Base-by-base conservation (phyloP, 1,140 invertebrate genomes). In the Eumeta japonica region DNA sequence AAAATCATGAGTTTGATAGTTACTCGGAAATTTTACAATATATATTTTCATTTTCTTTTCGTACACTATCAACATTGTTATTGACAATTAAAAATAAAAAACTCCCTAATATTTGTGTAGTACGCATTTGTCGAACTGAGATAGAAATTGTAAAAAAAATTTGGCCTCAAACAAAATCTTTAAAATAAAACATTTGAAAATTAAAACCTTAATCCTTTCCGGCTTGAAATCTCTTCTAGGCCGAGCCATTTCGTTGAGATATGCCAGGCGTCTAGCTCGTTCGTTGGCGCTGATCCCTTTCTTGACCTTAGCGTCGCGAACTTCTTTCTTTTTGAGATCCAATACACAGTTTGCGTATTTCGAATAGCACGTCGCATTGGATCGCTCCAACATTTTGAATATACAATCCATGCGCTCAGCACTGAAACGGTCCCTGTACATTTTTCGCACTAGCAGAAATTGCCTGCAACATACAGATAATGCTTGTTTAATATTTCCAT, bases 221-320 rank as follows among this genome's bases (percentile, higher is more conserved):
- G 59, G 53, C 27, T 20, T 45, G 11, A 61, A 67, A 16, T 58
- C 50, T 11, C 32, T 51, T 17, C 50, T 62, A 3, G 70, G 64
- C 7, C 41, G 48, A 10, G 70, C 57, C 2, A 74, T 61, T 16
- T 58, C 56, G 9, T 46, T 36, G 11, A 74, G 68, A 19, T 71
- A 66, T 30, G 70, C 70, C 70, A 71, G 66, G 35, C 70, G 70
- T 35, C 71, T 74, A 43, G 70, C 70, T 66, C 66, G 67, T 10
- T 74, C 70, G 18, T 50, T 64, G 37, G 71, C 66, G 0, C 55
- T 51, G 66, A 66, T 71, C 0, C 54, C 60, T 2, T 46, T 45
- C 41, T 66, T 71, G 49, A 67, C 70, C 37, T 66, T 70, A 2
- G 60, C 30, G 0, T 74, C 66, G 36, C 65, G 63, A 1, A 44